Evolutionary conservation across 2,113 vertebrate genomes (phyloP).

Genomic region (Struthidea cinerea): DNA sequence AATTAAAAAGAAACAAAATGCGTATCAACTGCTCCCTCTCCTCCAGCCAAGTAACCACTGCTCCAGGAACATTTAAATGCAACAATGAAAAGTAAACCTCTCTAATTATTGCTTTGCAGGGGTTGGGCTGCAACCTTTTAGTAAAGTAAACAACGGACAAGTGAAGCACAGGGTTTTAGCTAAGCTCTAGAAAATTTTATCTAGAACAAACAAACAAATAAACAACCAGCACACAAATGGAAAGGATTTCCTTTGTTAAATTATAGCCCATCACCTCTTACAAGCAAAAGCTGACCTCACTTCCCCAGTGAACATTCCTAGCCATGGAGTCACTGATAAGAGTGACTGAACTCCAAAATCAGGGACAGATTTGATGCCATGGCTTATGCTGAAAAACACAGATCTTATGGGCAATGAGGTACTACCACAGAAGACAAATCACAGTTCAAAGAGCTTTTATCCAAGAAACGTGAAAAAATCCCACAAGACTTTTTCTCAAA

Average conservation of each 20-base stretch:
- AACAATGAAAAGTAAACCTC: background rate
- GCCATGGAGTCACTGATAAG: background rate
- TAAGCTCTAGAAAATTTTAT: background rate
- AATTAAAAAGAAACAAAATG: conserved; percentile 24
- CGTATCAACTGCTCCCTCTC: background rate
- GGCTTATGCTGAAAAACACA: fast-evolving
- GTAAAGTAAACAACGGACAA: background rate
- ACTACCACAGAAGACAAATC: background rate
- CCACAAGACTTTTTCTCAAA: background rate
- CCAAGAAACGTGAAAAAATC: background rate
- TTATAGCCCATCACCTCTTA: background rate
- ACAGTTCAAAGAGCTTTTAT: background rate
- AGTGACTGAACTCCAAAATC: background rate
- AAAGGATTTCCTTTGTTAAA: background rate
- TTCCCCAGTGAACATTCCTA: background rate
- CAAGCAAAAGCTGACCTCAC: background rate
- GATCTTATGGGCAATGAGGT: background rate
- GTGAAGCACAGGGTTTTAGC: background rate
- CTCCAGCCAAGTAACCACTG: background rate
- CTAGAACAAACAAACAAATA: background rate
- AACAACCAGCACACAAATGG: background rate
- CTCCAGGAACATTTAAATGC: background rate
- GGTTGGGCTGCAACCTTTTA: background rate
- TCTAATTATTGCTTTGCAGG: background rate
- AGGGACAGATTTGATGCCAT: background rate